Conservation (phyloP, 2,888 invertebrate genomes). For the Gymnosoma rotundatum region DNA sequence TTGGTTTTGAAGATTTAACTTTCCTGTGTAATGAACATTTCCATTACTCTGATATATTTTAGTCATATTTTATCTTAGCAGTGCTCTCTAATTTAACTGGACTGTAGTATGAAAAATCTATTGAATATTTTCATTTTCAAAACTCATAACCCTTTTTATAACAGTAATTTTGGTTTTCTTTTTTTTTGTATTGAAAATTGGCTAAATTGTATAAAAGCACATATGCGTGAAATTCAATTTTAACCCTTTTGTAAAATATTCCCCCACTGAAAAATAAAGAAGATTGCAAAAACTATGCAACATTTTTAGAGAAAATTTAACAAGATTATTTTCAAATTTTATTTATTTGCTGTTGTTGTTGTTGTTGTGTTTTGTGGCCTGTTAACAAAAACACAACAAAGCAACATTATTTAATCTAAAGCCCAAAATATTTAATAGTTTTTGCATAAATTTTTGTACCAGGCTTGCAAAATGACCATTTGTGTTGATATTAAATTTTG, state of each 20-base stretch:
- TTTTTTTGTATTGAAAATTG: slow-evolving; percentile 75
- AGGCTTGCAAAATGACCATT: slow-evolving; percentile 53
- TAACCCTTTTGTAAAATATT: slow-evolving; percentile 61
- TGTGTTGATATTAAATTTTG: slow-evolving; percentile 47
- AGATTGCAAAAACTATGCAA: slow-evolving; percentile 47
- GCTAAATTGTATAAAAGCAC: slow-evolving; percentile 81
- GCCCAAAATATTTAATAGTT: slow-evolving; percentile 56
- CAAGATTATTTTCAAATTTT: slow-evolving; percentile 63
- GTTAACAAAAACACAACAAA: slow-evolving; percentile 53
- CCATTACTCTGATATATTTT: not conserved
- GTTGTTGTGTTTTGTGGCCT: slow-evolving; percentile 51
- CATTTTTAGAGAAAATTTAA: slow-evolving; percentile 62
- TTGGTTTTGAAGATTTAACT: too few relatives aligned
- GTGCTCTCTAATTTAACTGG: not conserved
- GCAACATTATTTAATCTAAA: slow-evolving; percentile 61
- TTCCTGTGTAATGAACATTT: too few relatives aligned
- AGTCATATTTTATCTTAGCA: not conserved
- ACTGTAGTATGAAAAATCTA: slow-evolving; percentile 44
- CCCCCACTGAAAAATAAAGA: slow-evolving; percentile 9
- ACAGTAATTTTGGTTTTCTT: not conserved
- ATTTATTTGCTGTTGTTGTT: slow-evolving; percentile 47
- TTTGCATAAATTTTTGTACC: slow-evolving; percentile 47
- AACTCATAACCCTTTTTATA: slow-evolving; percentile 65
- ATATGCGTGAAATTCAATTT: slow-evolving; percentile 82
- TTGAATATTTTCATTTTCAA: slow-evolving; percentile 48